A percentile compares a stretch with the other conserved stretches of the same genome.
These are phyloP conservation scores for Heliconius eleuchia DNA, from an alignment of 1,140 invertebrate genomes.

Conservation along the genomic window DNA sequence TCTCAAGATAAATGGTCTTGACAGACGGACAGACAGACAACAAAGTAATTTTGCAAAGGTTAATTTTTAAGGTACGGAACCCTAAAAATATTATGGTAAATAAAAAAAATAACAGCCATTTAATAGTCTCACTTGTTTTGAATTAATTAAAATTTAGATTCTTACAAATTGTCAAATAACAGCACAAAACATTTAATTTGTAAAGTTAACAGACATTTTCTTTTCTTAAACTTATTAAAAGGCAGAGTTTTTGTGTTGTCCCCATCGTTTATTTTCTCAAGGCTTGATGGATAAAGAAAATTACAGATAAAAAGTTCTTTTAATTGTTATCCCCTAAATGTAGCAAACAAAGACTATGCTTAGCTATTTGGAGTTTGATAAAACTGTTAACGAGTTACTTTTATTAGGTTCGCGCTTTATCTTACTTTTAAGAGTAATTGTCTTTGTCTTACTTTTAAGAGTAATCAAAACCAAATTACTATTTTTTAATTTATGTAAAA, in stretches of 20 bases:
- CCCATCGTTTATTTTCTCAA: background rate
- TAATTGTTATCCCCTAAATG: slow-evolving; percentile 8
- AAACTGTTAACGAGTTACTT: slow-evolving; percentile 10
- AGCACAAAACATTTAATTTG: slow-evolving; percentile 9
- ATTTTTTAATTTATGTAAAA: background rate
- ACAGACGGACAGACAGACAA: no score
- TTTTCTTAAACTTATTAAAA: slow-evolving; percentile 10
- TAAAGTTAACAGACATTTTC: slow-evolving; percentile 11
- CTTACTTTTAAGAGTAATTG: background rate
- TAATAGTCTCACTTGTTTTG: background rate
- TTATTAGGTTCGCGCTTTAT: background rate
- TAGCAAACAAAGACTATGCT: background rate
- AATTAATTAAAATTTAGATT: background rate
- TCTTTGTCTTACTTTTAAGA: background rate
- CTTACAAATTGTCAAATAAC: slow-evolving; percentile 5
- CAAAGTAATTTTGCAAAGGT: no score
- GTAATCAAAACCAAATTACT: background rate
- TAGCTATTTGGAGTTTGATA: background rate
- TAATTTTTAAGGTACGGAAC: no score
- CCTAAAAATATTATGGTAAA: no score
- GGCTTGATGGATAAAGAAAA: slow-evolving; percentile 3
- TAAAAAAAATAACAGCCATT: background rate
- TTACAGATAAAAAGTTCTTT: slow-evolving; percentile 6
- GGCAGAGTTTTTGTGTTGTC: background rate
- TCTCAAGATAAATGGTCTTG: no score